phyloP scores from a whole-genome alignment of 2,888 invertebrate species.

The Meghimatium bilineatum region DNA sequence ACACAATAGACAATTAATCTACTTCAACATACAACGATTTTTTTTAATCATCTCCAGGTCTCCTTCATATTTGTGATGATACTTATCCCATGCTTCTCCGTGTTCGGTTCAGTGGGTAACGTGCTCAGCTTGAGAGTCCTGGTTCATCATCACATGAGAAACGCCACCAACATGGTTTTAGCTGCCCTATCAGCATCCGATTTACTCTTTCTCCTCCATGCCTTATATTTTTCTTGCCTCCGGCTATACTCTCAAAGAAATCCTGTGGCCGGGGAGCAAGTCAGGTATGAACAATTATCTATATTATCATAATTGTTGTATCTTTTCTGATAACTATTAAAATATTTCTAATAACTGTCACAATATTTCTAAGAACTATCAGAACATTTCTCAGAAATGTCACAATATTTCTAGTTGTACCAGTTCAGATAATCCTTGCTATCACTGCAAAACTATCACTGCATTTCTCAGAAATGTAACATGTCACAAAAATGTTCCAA shows the following conservation, averaged over 20 bases:
- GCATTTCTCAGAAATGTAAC: too few relatives aligned
- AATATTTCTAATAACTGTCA: too few relatives aligned
- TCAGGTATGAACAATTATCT: constrained; percentile 20
- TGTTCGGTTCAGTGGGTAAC: constrained; percentile 67
- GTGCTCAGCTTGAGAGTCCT: constrained; percentile 64
- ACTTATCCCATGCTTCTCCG: constrained; percentile 60
- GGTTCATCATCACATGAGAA: constrained; percentile 65
- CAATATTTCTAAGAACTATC: too few relatives aligned
- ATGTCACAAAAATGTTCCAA: too few relatives aligned
- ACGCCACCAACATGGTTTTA: constrained; percentile 64
- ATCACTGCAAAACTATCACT: too few relatives aligned
- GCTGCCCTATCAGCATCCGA: constrained; percentile 68
- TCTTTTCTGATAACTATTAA: too few relatives aligned
- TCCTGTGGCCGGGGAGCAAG: constrained; percentile 55
- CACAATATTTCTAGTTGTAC: not conserved
- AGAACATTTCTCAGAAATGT: not conserved
- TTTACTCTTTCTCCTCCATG: constrained; percentile 63
- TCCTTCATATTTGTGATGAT: constrained; percentile 61
- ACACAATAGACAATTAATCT: too few relatives aligned
- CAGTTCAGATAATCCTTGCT: not conserved
- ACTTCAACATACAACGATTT: too few relatives aligned
- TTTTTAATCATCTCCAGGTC: constrained; percentile 42
- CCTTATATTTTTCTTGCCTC: constrained; percentile 60
- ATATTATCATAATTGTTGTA: too few relatives aligned
- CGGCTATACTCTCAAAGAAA: constrained; percentile 57